Conservation (phyloP, 2,113 vertebrate genomes). For the Oncorhynchus keta region DNA sequence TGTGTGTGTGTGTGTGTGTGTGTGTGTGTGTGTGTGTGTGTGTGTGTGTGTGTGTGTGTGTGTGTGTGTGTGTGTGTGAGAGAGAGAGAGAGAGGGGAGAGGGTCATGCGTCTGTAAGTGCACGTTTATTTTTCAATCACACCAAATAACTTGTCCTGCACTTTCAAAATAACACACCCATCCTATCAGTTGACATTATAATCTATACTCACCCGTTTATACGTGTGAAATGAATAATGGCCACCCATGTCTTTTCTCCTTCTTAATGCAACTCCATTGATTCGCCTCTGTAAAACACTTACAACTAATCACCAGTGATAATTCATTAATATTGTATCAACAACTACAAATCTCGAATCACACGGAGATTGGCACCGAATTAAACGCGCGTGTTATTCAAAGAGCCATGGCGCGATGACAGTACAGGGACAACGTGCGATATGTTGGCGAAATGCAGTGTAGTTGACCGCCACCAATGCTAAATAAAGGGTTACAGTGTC, state of each 20-base stretch:
- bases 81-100: neutral
- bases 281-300: slow-evolving; percentile 79
- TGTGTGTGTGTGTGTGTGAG: neutral
- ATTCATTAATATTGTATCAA: slow-evolving; percentile 90
- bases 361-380: slow-evolving; percentile 61
- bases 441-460: slow-evolving; percentile 53
- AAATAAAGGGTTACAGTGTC: slow-evolving; percentile 61
- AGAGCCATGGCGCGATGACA: slow-evolving; percentile 46
- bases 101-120: neutral
- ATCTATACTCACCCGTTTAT: neutral
- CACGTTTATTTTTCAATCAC: neutral
- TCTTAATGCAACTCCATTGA: slow-evolving; percentile 68
- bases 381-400: slow-evolving; percentile 50
- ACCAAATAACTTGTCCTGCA: neutral
- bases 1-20: too few relatives aligned
- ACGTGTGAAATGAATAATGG: neutral
- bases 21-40: neutral
- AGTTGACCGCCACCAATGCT: slow-evolving; percentile 51
- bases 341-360: slow-evolving; percentile 53
- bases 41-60: neutral
- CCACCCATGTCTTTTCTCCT: slow-evolving; percentile 22
- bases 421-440: slow-evolving; percentile 56
- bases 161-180: neutral
- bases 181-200: too few relatives aligned
- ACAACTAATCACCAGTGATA: slow-evolving; percentile 83